These are phyloP conservation scores for Rutpela maculata DNA, from an alignment of 2,888 invertebrate genomes.

Conservation along the genomic window DNA sequence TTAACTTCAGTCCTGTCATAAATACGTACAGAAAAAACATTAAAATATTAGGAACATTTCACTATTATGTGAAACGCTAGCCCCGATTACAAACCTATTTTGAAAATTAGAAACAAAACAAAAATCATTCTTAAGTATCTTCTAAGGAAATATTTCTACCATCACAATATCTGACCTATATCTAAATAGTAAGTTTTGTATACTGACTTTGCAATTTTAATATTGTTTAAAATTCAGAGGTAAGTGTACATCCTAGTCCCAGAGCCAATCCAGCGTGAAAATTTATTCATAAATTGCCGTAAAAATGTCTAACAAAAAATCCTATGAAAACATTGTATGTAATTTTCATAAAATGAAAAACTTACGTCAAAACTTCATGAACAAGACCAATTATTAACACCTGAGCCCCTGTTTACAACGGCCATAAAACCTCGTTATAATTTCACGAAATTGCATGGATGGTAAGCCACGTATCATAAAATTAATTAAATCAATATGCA, in stretches of 20 bases:
- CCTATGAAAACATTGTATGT: constrained; percentile 3
- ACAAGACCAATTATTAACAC: constrained; percentile 40
- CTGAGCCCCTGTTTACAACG: constrained; percentile 39
- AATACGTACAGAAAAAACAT: no score
- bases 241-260: neutral
- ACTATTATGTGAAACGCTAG: no score
- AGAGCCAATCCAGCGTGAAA: neutral
- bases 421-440: constrained; percentile 31
- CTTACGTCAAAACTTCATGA: constrained; percentile 33
- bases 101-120: no score
- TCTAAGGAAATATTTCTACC: no score
- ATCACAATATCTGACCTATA: no score
- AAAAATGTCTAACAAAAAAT: neutral
- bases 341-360: constrained; percentile 20
- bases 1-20: no score
- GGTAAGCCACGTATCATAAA: constrained; percentile 38
- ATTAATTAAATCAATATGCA: constrained; percentile 48
- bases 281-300: neutral
- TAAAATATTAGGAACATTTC: no score
- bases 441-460: constrained; percentile 28
- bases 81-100: no score
- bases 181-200: no score
- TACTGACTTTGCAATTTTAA: no score
- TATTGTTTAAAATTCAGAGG: no score
- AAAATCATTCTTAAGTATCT: no score